Evolutionary conservation across 2,888 invertebrate genomes (phyloP).

Genomic region (Pasiphila rectangulata): DNA sequence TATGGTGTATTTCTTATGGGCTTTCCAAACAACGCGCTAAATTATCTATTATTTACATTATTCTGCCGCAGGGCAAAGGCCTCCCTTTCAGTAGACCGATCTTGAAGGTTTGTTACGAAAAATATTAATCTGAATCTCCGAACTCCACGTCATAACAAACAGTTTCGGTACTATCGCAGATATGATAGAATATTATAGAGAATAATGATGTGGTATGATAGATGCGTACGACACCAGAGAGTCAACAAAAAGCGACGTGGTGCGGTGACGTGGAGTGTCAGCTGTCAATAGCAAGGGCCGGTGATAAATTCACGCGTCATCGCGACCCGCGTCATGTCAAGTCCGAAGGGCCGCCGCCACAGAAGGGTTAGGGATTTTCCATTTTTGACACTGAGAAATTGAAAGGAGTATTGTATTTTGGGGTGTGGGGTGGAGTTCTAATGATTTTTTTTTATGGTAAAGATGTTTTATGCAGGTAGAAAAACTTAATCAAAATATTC

Average conservation of each 20-base stretch:
- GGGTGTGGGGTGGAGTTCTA: conserved; percentile 8
- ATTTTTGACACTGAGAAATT: conserved; percentile 34
- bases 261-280: conserved; percentile 34
- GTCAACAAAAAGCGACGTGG: conserved; percentile 33
- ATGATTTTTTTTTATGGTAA: conserved; percentile 7
- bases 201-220: conserved; percentile 20
- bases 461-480: too few relatives aligned
- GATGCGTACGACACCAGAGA: conserved; percentile 24
- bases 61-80: too few relatives aligned
- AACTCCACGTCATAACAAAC: not conserved
- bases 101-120: too few relatives aligned
- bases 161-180: not conserved
- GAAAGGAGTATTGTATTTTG: conserved; percentile 21
- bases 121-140: too few relatives aligned
- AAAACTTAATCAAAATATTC: too few relatives aligned
- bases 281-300: conserved; percentile 55
- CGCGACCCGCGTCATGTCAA: conserved; percentile 56
- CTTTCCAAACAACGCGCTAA: not conserved
- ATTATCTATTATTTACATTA: too few relatives aligned
- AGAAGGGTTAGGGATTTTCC: conserved; percentile 45
- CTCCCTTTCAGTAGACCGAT: too few relatives aligned
- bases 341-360: conserved; percentile 26
- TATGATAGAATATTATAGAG: too few relatives aligned
- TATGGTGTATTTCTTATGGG: not conserved
- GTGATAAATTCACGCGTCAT: conserved; percentile 55